Evolutionary conservation across 2,797 vertebrate species (phyloP).

Genomic region (Pagetopsis macropterus): DNA sequence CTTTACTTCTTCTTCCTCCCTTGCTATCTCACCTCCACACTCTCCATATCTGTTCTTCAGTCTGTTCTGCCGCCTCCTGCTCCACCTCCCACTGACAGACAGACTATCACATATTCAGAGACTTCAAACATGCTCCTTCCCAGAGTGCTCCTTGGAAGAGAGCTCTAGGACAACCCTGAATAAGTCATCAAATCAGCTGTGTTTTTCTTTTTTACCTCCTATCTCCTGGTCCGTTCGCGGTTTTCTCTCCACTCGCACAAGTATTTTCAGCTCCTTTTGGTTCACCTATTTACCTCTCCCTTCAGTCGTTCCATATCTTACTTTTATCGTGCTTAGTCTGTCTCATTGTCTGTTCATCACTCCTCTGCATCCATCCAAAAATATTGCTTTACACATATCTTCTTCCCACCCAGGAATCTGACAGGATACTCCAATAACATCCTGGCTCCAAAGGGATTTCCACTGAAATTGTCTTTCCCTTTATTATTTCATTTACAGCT

Average conservation of each 20-base stretch:
- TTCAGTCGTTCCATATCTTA: background rate
- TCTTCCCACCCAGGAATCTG: slow-evolving; percentile 17
- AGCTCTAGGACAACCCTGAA: slow-evolving; percentile 49
- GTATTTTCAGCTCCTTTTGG: slow-evolving; percentile 21
- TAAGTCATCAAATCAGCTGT: slow-evolving; percentile 62
- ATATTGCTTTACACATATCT: slow-evolving; percentile 13
- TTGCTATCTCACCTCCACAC: slow-evolving; percentile 46
- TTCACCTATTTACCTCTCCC: background rate
- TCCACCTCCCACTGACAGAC: slow-evolving; percentile 48
- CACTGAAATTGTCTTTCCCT: slow-evolving; percentile 11
- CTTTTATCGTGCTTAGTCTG: slow-evolving; percentile 10
- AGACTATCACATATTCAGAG: slow-evolving; percentile 48
- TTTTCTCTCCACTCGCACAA: slow-evolving; percentile 23
- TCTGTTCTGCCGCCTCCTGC: slow-evolving; percentile 39
- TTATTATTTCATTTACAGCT: slow-evolving; percentile 39
- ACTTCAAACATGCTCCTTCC: slow-evolving; percentile 66
- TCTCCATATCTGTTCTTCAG: slow-evolving; percentile 40
- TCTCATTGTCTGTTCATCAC: background rate
- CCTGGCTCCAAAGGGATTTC: slow-evolving; percentile 26
- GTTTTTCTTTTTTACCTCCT: slow-evolving; percentile 31
- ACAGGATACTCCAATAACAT: slow-evolving; percentile 35
- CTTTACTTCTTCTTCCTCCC: slow-evolving; percentile 19
- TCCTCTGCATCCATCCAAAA: background rate
- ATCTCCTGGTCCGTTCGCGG: background rate
- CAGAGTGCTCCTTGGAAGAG: slow-evolving; percentile 51